Conservation (phyloP, 2,797 vertebrate genomes). For the Phyllotis vaccarum region DNA sequence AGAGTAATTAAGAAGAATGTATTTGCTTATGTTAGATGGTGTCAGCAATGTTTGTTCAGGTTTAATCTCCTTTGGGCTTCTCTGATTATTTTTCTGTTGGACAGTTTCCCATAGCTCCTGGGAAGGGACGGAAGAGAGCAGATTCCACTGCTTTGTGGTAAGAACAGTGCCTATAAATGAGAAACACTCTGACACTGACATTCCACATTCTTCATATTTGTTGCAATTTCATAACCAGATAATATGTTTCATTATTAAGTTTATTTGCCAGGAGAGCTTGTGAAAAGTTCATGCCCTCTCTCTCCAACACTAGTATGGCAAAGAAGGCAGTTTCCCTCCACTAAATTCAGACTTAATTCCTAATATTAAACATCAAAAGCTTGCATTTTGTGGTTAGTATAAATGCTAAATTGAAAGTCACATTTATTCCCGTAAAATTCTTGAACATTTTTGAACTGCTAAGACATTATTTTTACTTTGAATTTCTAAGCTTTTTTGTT, state of each 20-base stretch:
- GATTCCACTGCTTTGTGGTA: neutral
- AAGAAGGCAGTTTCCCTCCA: neutral
- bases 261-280: neutral
- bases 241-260: neutral
- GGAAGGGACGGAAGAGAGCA: neutral
- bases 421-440: neutral
- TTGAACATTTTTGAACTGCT: neutral
- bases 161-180: neutral
- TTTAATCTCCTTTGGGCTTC: slow-evolving; percentile 14
- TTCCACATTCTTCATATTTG: neutral
- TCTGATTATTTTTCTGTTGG: neutral
- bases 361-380: neutral
- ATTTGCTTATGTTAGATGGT: neutral
- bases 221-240: neutral
- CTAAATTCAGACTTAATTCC: neutral
- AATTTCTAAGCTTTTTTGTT: neutral
- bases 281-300: neutral
- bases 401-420: slow-evolving; percentile 5
- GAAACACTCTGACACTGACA: neutral
- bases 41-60: neutral
- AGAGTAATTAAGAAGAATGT: too few species aligned
- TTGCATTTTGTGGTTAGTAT: neutral
- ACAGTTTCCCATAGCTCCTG: neutral
- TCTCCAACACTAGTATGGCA: neutral
- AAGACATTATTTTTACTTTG: neutral